Conservation (phyloP, 2,888 invertebrate species). For the Onchidella celtica region DNA sequence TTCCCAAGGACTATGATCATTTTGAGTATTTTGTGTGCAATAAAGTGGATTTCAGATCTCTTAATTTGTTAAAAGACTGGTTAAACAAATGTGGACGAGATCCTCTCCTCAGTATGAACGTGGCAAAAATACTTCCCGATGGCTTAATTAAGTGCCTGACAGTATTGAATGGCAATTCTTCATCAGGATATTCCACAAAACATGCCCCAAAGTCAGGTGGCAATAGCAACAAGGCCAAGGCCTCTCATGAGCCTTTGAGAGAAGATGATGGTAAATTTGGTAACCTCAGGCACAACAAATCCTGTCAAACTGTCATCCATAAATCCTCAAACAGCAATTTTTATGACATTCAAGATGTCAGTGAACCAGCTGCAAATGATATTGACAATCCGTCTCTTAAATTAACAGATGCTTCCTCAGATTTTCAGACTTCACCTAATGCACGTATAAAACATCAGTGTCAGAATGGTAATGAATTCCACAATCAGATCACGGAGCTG, state of each 20-base stretch:
- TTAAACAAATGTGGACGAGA: constrained; percentile 18
- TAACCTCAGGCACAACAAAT: neutral
- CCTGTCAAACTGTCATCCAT: constrained; percentile 17
- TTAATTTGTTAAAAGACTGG: constrained; percentile 29
- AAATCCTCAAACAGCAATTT: too few relatives aligned
- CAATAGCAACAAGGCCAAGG: neutral
- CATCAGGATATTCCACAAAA: too few relatives aligned
- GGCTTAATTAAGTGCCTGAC: constrained; percentile 19
- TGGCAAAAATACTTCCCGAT: constrained; percentile 15
- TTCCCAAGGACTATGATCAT: neutral
- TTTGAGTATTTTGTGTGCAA: constrained; percentile 46
- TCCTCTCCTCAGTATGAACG: neutral
- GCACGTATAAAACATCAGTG: too few relatives aligned
- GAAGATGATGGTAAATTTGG: neutral
- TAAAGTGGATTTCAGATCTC: constrained; percentile 30
- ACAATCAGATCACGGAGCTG: neutral
- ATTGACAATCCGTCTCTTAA: too few relatives aligned
- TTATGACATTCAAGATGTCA: too few relatives aligned
- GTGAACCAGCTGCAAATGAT: too few relatives aligned
- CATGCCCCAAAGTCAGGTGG: too few relatives aligned
- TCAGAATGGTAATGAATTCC: too few relatives aligned
- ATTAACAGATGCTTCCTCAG: too few relatives aligned
- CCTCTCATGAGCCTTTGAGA: neutral
- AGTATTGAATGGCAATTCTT: constrained; percentile 11
- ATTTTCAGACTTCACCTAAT: too few relatives aligned